A percentile compares a stretch with the other conserved stretches of the same genome.
These are phyloP conservation scores for Rhodophaea formosa DNA, from an alignment of 2,888 invertebrate species.

Conservation along the genomic window DNA sequence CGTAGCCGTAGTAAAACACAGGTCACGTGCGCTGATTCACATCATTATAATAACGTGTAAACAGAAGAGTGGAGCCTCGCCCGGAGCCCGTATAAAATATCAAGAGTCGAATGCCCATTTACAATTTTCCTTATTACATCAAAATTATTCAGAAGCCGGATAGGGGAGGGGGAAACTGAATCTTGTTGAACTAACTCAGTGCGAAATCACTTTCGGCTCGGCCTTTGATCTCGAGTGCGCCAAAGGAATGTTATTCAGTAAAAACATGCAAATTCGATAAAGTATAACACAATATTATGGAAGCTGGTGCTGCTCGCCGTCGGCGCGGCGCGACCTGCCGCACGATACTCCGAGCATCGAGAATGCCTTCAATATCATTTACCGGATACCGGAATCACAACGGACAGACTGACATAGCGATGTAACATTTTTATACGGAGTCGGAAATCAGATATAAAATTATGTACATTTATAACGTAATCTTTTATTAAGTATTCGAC, in stretches of 20 bases:
- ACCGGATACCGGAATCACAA: slow-evolving; percentile 32
- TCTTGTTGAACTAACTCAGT: slow-evolving; percentile 79
- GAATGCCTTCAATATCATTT: slow-evolving; percentile 60
- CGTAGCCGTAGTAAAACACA: slow-evolving; percentile 16
- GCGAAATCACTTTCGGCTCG: slow-evolving; percentile 79
- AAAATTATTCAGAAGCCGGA: slow-evolving; percentile 75
- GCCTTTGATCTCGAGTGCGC: slow-evolving; percentile 78
- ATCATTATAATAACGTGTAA: slow-evolving; percentile 40
- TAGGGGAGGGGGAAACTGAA: slow-evolving; percentile 69
- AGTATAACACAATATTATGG: slow-evolving; percentile 79
- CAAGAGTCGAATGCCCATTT: slow-evolving; percentile 67
- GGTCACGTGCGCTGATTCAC: slow-evolving; percentile 37
- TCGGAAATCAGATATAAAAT: background rate
- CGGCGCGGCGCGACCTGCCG: slow-evolving; percentile 36
- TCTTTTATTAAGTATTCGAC: slow-evolving; percentile 32
- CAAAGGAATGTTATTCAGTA: slow-evolving; percentile 81
- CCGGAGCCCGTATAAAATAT: slow-evolving; percentile 43
- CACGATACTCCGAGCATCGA: slow-evolving; percentile 48
- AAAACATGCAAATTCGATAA: slow-evolving; percentile 82
- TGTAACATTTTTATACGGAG: background rate
- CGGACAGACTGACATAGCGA: background rate
- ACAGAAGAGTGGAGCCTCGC: slow-evolving; percentile 26
- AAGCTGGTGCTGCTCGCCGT: slow-evolving; percentile 48
- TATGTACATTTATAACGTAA: background rate
- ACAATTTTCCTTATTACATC: slow-evolving; percentile 75